A percentile compares a stretch with the other conserved stretches of the same genome.
phyloP scores from a whole-genome alignment of 2,797 vertebrate genomes.

The Pseudocheirus occidentalis region DNA sequence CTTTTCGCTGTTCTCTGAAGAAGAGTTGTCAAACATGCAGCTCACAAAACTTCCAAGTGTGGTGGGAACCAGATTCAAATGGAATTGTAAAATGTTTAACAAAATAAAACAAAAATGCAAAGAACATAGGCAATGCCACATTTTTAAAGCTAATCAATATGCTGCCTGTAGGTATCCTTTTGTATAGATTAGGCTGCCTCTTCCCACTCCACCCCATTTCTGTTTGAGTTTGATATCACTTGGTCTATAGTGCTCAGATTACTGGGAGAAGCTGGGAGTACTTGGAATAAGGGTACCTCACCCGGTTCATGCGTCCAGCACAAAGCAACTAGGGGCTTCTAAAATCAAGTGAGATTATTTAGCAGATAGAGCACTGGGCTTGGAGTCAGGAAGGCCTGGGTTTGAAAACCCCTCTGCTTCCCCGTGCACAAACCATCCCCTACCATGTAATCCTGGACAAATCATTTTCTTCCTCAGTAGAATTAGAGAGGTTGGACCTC shows the following conservation, averaged over 20 bases:
- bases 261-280: not conserved
- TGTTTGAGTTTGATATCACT: not conserved
- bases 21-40: not conserved
- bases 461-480: rapidly evolving
- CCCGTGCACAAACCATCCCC: not conserved
- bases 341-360: not conserved
- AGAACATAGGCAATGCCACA: not conserved
- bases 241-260: not conserved
- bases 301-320: not conserved
- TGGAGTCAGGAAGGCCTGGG: not conserved
- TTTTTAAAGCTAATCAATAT: not conserved
- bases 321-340: not conserved
- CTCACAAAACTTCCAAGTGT: not conserved
- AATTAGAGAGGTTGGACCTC: not conserved
- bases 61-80: not conserved
- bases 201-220: not conserved
- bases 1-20: not conserved
- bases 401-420: not conserved
- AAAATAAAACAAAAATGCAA: not conserved
- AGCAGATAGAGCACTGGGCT: not conserved
- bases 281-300: not conserved
- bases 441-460: not conserved
- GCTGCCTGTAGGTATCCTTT: not conserved
- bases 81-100: not conserved
- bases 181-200: not conserved